Base-by-base conservation (phyloP, 2,888 invertebrate species). In the Ypsolopha scabrella region DNA sequence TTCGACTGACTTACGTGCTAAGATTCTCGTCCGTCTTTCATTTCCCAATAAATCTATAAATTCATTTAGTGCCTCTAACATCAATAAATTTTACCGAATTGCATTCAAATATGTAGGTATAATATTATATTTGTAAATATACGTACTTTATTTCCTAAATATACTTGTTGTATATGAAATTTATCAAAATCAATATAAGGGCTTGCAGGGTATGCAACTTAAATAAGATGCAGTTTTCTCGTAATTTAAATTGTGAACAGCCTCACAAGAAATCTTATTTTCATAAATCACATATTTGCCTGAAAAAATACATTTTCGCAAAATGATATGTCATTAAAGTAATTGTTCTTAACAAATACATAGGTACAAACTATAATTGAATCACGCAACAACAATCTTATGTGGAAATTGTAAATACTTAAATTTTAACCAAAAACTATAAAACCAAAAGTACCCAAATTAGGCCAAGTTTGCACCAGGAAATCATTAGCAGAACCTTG, bases 331-430 rank as follows among this genome's bases (percentile, higher is more conserved):
- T 54, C 51, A 51, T 52, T 48, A 54, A 54, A 54, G 50, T 52
- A 54, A 54, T 52, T 48, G 49, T 43, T 13, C 24, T 8, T 43
- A 49, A 9, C 8, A n/a, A n/a, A n/a, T n/a, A n/a, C n/a, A 24
- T 24, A 14, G 34, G 9, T 33, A 45, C 10, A 24, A 14, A 45
- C 14, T 24, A 79, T 57, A 75, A 66, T 24, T 24, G 4, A 24
- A 24, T 24, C 24, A 24, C 2, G 4, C 39, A 39, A 39, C 1
- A 39, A 7, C 39, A 39, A 39, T 39, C 1, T 39, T 10, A 39
- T 39, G 39, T 38, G 1, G 38, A 6, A 10, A 10, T 38, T 4
- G 3, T 4, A 38, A 2, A 24, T 4, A 24, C 24, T 3, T 3
- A 24, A 24, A 24, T 3, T 3, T 24, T 24, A 24, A 24, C n/a